These are phyloP conservation scores for Centrocercus urophasianus DNA, from an alignment of 2,113 vertebrate species.

Conservation along the genomic window DNA sequence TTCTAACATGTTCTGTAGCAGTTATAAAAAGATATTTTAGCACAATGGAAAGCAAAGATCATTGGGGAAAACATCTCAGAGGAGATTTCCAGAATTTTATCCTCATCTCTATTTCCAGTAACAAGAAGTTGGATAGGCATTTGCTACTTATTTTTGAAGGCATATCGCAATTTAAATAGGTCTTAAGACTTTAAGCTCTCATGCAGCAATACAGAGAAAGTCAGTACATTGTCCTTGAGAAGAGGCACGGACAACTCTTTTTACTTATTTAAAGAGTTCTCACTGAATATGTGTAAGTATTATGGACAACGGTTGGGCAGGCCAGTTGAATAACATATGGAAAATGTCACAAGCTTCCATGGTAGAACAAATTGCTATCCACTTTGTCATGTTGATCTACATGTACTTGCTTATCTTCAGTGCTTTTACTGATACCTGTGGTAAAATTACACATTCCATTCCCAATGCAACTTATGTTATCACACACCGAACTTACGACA, in stretches of 20 bases:
- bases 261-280: neutral
- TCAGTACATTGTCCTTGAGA: neutral
- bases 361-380: slow-evolving; percentile 38
- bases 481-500: slow-evolving; percentile 40
- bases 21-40: neutral
- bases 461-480: slow-evolving; percentile 50
- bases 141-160: neutral
- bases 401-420: slow-evolving; percentile 67
- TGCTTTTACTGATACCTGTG: slow-evolving; percentile 56
- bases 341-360: slow-evolving; percentile 42
- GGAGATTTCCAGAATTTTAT: neutral
- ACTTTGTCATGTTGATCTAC: slow-evolving; percentile 68
- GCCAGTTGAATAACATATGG: neutral
- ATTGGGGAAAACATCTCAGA: neutral
- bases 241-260: neutral
- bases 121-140: neutral
- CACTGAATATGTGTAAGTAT: neutral
- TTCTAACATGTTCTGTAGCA: neutral
- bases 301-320: neutral
- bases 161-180: neutral
- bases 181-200: neutral
- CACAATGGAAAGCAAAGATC: neutral
- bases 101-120: neutral
- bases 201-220: fast-evolving
- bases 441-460: slow-evolving; percentile 58